Percentiles rank a stretch among this genome's conserved stretches.
phyloP scores from a whole-genome alignment of 2,113 vertebrate species.

The Cyprinus carpio region DNA sequence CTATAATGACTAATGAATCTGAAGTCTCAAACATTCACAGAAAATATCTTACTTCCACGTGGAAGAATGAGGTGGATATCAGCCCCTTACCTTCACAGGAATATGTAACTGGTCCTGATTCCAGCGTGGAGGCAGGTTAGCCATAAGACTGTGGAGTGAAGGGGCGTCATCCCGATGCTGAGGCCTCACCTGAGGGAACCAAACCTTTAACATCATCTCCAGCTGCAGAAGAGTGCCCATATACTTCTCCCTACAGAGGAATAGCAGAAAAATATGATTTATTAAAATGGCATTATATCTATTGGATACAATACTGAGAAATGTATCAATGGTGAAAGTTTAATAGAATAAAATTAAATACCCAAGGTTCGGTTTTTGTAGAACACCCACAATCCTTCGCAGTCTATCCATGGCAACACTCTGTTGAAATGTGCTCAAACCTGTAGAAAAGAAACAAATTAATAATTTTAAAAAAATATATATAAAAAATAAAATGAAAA shows the following conservation, averaged over 20 bases:
- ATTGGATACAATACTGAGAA: background rate
- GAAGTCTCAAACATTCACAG: background rate
- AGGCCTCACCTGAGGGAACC: conserved; percentile 80
- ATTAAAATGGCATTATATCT: background rate
- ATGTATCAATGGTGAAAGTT: background rate
- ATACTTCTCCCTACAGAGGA: conserved; percentile 78
- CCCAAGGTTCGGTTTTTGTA: conserved; percentile 89
- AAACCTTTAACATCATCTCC: conserved; percentile 85
- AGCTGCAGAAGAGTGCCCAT: conserved; percentile 86
- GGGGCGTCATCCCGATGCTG: background rate
- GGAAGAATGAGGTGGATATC: background rate
- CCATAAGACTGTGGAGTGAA: conserved; percentile 33
- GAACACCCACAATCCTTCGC: conserved; percentile 85
- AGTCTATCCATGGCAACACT: conserved; percentile 88
- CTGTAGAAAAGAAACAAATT: conserved; percentile 62
- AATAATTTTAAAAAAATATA: background rate
- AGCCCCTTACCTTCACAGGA: conserved; percentile 66
- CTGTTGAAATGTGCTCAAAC: conserved; percentile 87
- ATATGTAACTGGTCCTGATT: conserved; percentile 72
- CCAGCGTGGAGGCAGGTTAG: conserved; percentile 56
- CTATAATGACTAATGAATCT: too few relatives aligned
- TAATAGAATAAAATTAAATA: conserved; percentile 62
- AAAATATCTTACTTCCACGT: background rate
- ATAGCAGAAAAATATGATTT: background rate
- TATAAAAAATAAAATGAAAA: background rate